Conservation (phyloP, 2,888 invertebrate species). For the Bellardia pandia region DNA sequence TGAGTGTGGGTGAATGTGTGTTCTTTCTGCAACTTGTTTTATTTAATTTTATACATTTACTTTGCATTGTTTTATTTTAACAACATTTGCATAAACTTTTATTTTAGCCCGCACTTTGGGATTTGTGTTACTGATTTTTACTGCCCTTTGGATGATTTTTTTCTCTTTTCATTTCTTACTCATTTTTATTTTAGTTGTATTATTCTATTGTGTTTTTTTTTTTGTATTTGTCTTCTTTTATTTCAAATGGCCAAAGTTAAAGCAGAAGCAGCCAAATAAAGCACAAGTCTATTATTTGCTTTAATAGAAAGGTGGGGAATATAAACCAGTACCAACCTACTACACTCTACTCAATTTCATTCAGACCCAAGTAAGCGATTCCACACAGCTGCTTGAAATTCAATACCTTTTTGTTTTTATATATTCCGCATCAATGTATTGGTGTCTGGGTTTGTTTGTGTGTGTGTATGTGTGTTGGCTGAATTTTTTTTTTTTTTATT, state of each 20-base stretch:
- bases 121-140: conserved; percentile 74
- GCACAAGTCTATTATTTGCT: conserved; percentile 63
- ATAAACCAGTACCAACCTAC: neutral
- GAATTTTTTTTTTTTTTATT: conserved; percentile 52
- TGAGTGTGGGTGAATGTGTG: conserved; percentile 12
- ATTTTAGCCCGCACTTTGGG: conserved; percentile 75
- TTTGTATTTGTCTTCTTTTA: conserved; percentile 26
- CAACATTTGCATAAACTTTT: conserved; percentile 77
- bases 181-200: conserved; percentile 35
- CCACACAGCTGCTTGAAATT: conserved; percentile 76
- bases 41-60: conserved; percentile 70
- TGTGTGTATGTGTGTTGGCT: conserved; percentile 1
- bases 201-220: conserved; percentile 52
- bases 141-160: conserved; percentile 68
- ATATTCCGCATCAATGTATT: neutral
- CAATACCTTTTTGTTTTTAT: conserved; percentile 74
- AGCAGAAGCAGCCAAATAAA: conserved; percentile 8
- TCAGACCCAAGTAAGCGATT: conserved; percentile 69
- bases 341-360: conserved; percentile 50
- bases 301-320: conserved; percentile 50
- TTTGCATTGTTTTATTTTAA: conserved; percentile 70
- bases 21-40: conserved; percentile 51
- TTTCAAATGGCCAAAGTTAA: conserved; percentile 59
- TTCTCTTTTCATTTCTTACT: neutral
- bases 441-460: neutral